phyloP scores from a whole-genome alignment of 2,888 invertebrate species.

The Lochmaea capreae region DNA sequence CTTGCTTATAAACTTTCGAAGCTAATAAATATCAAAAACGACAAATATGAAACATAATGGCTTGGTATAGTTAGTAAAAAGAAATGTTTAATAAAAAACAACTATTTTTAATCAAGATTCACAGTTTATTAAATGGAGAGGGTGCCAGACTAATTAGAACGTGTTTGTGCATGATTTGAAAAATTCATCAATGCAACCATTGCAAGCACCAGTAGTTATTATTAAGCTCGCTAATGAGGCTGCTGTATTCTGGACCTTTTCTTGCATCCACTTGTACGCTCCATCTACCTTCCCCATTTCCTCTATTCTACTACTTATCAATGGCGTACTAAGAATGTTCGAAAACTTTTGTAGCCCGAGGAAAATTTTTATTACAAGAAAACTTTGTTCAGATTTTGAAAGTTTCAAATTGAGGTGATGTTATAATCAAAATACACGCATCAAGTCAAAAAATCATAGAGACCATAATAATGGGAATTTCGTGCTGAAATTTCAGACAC shows the following conservation, averaged over 20 bases:
- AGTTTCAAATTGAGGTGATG: no score
- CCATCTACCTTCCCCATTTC: not conserved
- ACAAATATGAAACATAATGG: not conserved
- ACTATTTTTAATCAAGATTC: not conserved
- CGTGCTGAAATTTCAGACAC: no score
- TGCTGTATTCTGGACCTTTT: conserved; percentile 54
- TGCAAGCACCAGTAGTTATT: conserved; percentile 52
- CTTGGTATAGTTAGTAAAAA: not conserved
- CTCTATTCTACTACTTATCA: not conserved
- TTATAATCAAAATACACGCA: no score
- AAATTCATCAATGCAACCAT: conserved; percentile 56
- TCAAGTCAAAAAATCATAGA: no score
- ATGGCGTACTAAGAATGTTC: not conserved
- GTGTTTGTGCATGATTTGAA: conserved; percentile 56
- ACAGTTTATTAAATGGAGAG: not conserved
- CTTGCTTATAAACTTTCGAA: no score
- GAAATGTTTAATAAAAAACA: not conserved
- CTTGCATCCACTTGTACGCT: conserved; percentile 22
- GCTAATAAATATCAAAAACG: no score
- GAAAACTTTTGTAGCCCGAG: not conserved
- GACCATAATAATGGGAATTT: no score
- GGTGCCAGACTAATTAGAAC: conserved; percentile 53
- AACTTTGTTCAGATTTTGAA: no score
- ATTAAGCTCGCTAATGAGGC: conserved; percentile 57
- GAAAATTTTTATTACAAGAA: not conserved